Conservation (phyloP, 2,797 vertebrate genomes). For the Lacerta bilineata region DNA sequence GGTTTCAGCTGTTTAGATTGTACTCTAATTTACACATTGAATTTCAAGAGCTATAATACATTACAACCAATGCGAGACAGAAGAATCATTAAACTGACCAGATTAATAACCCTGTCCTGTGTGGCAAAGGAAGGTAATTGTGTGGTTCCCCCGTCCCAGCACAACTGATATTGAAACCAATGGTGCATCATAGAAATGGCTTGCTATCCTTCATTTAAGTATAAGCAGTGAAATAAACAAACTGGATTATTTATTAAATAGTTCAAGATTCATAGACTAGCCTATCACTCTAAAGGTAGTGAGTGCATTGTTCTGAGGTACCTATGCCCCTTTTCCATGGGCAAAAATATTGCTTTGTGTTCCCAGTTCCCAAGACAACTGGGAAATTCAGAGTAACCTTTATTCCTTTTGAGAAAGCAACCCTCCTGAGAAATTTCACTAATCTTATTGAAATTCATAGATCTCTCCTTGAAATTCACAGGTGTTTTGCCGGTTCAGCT, state of each 20-base stretch:
- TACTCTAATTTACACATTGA: conserved; percentile 35
- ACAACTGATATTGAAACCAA: neutral
- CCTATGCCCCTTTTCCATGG: neutral
- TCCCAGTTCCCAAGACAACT: neutral
- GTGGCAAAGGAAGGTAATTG: conserved; percentile 7
- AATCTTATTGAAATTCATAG: neutral
- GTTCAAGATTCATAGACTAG: neutral
- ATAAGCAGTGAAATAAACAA: conserved; percentile 30
- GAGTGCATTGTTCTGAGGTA: neutral
- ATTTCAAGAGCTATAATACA: conserved; percentile 5
- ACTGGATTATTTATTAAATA: conserved; percentile 2
- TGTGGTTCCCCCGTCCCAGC: accelerated
- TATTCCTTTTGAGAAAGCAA: neutral
- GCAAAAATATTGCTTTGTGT: neutral
- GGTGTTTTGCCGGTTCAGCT: neutral
- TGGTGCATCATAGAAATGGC: neutral
- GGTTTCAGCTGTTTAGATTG: conserved; percentile 35
- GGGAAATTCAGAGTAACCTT: neutral
- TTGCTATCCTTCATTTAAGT: neutral
- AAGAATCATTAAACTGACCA: neutral
- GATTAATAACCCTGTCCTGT: neutral
- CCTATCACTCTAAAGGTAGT: neutral
- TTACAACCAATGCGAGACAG: conserved; percentile 16
- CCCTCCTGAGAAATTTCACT: neutral
- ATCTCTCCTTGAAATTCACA: neutral